A percentile compares a stretch with the other conserved stretches of the same genome.
These are phyloP conservation scores for Cynocephalus volans DNA, from an alignment of 2,113 vertebrate species.

Conservation along the genomic window DNA sequence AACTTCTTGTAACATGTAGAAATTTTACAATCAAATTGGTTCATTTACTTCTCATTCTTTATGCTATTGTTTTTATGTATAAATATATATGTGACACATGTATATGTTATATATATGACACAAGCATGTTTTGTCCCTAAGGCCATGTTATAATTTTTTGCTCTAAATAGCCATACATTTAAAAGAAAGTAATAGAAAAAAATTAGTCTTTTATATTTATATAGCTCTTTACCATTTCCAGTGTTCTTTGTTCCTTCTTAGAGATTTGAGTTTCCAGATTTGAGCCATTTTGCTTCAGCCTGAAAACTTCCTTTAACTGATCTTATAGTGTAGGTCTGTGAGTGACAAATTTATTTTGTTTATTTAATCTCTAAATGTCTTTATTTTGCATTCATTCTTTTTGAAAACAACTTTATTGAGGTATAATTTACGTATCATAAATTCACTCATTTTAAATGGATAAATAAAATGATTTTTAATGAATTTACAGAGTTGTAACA, in stretches of 20 bases:
- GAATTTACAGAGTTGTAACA: neutral
- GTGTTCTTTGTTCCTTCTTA: neutral
- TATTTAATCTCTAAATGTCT: constrained; percentile 16
- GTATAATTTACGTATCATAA: neutral
- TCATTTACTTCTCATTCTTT: constrained; percentile 13
- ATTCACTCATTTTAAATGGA: neutral
- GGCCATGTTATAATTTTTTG: neutral
- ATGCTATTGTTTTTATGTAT: neutral
- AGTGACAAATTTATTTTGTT: neutral
- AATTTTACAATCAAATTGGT: constrained; percentile 7
- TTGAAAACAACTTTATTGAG: neutral
- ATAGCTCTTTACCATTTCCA: neutral
- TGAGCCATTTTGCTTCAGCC: neutral
- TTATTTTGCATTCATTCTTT: constrained; percentile 12
- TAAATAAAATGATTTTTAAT: constrained; percentile 47
- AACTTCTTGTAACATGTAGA: neutral
- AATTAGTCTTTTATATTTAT: constrained; percentile 16
- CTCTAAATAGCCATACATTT: neutral
- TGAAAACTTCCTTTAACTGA: neutral
- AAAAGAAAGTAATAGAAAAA: constrained; percentile 36
- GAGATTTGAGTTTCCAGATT: neutral
- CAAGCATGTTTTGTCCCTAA: neutral
- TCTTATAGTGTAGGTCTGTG: neutral
- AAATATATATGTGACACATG: neutral
- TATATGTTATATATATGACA: neutral